Evolutionary conservation across 2,888 invertebrate genomes (phyloP).

Genomic region (Panopea generosa): DNA sequence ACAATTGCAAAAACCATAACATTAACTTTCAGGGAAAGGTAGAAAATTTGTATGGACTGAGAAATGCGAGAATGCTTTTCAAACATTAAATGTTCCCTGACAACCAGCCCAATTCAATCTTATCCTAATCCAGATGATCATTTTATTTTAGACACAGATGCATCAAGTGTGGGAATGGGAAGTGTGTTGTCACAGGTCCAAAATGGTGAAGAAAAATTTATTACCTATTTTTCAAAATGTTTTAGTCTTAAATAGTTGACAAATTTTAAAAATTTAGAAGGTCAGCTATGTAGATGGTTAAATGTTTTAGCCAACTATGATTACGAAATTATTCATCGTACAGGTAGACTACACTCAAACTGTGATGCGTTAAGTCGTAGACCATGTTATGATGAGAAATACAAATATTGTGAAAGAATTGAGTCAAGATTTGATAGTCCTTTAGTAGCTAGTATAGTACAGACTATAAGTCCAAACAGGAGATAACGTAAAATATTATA

Average conservation of each 20-base stretch:
- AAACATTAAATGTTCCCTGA: not conserved
- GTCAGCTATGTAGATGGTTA: constrained; percentile 18
- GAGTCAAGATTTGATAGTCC: too few species aligned
- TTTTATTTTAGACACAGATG: constrained; percentile 33
- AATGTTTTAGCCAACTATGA: constrained; percentile 6
- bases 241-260: constrained; percentile 21
- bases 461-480: too few species aligned
- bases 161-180: constrained; percentile 5
- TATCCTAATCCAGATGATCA: not conserved
- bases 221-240: constrained; percentile 5
- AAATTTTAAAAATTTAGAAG: constrained; percentile 13
- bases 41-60: not conserved
- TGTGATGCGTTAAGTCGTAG: constrained; percentile 19
- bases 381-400: constrained; percentile 10
- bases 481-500: too few species aligned
- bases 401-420: constrained; percentile 11
- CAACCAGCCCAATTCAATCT: not conserved
- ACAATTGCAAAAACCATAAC: not conserved
- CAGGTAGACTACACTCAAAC: constrained; percentile 9
- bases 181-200: constrained; percentile 23
- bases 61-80: not conserved
- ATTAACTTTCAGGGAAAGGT: not conserved
- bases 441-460: too few species aligned
- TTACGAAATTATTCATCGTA: constrained; percentile 4
- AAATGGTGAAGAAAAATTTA: constrained; percentile 14